Evolutionary conservation across 2,113 vertebrate genomes (phyloP).

Genomic region (Tursiops truncatus): DNA sequence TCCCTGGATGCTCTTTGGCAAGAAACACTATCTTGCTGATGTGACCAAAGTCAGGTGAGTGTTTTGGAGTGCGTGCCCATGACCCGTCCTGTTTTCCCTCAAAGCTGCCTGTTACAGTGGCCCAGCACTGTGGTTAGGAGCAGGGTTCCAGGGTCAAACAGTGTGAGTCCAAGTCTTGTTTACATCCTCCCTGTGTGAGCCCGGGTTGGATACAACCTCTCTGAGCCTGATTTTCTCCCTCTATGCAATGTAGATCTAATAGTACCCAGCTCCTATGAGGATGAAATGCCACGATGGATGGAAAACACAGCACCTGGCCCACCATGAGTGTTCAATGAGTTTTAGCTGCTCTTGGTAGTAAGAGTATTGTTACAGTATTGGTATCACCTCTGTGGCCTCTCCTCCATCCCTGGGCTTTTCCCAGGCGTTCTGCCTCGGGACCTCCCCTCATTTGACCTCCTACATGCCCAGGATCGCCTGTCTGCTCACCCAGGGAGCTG

Average conservation of each 20-base stretch:
- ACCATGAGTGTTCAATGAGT: accelerated
- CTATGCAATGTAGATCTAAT: too few species aligned
- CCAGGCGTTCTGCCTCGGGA: neutral
- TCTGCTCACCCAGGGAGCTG: neutral
- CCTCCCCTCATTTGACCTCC: neutral
- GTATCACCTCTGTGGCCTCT: neutral
- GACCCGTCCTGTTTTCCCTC: neutral
- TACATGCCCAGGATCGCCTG: neutral
- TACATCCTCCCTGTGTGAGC: neutral
- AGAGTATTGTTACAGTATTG: neutral
- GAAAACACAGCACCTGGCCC: neutral
- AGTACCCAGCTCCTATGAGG: neutral
- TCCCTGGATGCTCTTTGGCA: neutral
- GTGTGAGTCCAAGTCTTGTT: neutral
- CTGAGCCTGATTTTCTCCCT: neutral
- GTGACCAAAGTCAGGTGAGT: neutral
- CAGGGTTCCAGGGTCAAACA: neutral
- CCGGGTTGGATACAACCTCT: neutral
- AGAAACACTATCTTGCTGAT: neutral
- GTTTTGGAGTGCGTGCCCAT: neutral
- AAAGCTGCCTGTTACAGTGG: too few species aligned
- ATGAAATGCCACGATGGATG: accelerated
- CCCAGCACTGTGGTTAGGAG: neutral
- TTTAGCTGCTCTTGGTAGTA: neutral
- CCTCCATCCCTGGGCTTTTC: neutral